These are phyloP conservation scores for Amphimedon queenslandica DNA, from an alignment of 37 sponge, comb jelly and placozoan species.

Conservation along the genomic window DNA sequence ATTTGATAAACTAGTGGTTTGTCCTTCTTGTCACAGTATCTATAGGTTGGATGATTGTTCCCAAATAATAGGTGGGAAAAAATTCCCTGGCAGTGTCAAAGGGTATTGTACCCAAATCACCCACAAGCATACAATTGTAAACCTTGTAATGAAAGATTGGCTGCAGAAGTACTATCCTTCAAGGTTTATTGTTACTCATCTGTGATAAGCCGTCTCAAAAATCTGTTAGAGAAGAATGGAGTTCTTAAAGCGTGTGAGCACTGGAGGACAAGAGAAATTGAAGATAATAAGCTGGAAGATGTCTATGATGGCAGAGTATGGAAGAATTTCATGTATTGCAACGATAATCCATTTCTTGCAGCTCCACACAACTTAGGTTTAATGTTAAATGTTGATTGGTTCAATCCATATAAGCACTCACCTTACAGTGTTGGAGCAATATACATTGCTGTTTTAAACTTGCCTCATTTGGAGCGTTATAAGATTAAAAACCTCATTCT, in stretches of 20 bases:
- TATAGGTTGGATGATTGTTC: background rate
- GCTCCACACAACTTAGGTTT: no score
- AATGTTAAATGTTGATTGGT: no score
- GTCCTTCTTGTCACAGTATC: background rate
- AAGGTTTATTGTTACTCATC: slow-evolving; percentile 40
- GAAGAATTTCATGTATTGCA: no score
- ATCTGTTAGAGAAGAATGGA: slow-evolving; percentile 19
- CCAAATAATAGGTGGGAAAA: background rate
- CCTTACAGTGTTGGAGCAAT: no score
- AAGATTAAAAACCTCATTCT: no score
- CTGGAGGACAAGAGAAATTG: slow-evolving; percentile 12
- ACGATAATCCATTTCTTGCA: no score
- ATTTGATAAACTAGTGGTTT: background rate
- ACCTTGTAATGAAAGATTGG: slow-evolving; percentile 15
- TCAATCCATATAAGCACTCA: no score
- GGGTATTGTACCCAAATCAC: slow-evolving; percentile 19
- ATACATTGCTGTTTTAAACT: no score
- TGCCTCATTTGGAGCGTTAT: no score
- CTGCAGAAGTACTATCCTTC: slow-evolving; percentile 23
- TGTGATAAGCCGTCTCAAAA: slow-evolving; percentile 13
- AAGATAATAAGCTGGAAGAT: slow-evolving; percentile 9
- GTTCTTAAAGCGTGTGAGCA: slow-evolving; percentile 29
- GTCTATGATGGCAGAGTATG: slow-evolving; percentile 75
- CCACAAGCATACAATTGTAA: background rate
- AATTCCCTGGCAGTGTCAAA: background rate